Conservation (phyloP, 2,113 vertebrate species). For the Megaceryle torquata region DNA sequence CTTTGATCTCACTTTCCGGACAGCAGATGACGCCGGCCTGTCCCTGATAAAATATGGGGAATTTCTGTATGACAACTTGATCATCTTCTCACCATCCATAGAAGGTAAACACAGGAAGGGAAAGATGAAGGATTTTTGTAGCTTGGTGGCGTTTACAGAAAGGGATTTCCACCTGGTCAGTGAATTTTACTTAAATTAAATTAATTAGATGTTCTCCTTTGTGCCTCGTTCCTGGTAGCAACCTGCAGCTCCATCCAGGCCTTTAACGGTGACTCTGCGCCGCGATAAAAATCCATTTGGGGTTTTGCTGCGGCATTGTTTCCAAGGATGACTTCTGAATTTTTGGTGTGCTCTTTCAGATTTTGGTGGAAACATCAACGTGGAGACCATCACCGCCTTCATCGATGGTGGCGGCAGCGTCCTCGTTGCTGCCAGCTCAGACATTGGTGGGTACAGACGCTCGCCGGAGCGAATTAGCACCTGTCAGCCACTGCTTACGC, state of each 20-base stretch:
- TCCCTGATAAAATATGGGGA: constrained; percentile 97
- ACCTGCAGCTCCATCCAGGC: background rate
- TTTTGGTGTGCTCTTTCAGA: constrained; percentile 73
- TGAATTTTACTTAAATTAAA: background rate
- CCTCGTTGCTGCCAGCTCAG: constrained; percentile 90
- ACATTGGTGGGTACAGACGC: constrained; percentile 81
- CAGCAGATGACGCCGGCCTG: constrained; percentile 88
- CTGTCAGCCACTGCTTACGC: accelerated
- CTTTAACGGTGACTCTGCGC: background rate
- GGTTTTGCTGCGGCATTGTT: accelerated
- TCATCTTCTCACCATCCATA: constrained; percentile 94
- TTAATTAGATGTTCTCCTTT: background rate
- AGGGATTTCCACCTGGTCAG: background rate
- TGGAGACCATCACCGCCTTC: constrained; percentile 94
- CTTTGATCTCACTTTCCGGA: constrained; percentile 92
- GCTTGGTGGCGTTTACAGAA: background rate
- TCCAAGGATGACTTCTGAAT: background rate
- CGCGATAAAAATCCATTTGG: accelerated
- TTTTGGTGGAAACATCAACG: constrained; percentile 95
- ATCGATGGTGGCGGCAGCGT: constrained; percentile 95
- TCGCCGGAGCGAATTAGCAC: accelerated
- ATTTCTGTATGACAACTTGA: constrained; percentile 92
- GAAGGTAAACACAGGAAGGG: constrained; percentile 77
- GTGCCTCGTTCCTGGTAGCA: background rate
- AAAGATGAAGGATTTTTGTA: background rate